Base-by-base conservation (phyloP, 1,140 invertebrate species). In the Chironomus striatipennis region DNA sequence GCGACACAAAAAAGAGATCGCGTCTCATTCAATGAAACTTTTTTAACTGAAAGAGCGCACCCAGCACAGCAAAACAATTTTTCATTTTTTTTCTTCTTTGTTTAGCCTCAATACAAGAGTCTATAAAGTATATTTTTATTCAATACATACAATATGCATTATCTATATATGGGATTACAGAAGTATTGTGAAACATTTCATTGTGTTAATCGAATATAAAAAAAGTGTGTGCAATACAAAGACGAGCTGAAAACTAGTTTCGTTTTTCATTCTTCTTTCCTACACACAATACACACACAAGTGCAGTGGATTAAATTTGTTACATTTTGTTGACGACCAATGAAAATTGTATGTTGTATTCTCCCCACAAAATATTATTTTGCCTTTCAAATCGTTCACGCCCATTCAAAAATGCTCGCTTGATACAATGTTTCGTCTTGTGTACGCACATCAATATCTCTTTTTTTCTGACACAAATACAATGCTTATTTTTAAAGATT, bases 1-100 rank as follows among this genome's bases (percentile, higher is more conserved):
- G 47, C 12, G 47, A 57, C 17, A 70, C 65, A 70, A 18, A 70
- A 70, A 70, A 70, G 20, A 18, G 65, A 20, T 70, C 65, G 65
- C 65, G 65, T 70, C 65, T 70, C 65, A 70, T 70, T 70, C 65
- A 70, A 70, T 20, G 65, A 70, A 70, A 70, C 65, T 70, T 70
- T 70, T 70, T 70, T 70, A 70, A 70, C 65, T 70, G 65, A 70
- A 70, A 20, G 20, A 70, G 47, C 47, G 47, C 47, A 57, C 47
- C 47, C 47, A 57, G 47, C 47, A 57, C 12, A 57, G 47, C 17
- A 18, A 21, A 18, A 70, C 18, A 70, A 70, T 70, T 70, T 70
- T 70, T 70, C 65, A 70, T 70, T 70, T 70, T 70, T 21, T 15
- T 34, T 34, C 24, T 34, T 34, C 24, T 34, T 34, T 34, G 24